Base-by-base conservation (phyloP, 2,797 vertebrate species). In the Mus caroli region DNA sequence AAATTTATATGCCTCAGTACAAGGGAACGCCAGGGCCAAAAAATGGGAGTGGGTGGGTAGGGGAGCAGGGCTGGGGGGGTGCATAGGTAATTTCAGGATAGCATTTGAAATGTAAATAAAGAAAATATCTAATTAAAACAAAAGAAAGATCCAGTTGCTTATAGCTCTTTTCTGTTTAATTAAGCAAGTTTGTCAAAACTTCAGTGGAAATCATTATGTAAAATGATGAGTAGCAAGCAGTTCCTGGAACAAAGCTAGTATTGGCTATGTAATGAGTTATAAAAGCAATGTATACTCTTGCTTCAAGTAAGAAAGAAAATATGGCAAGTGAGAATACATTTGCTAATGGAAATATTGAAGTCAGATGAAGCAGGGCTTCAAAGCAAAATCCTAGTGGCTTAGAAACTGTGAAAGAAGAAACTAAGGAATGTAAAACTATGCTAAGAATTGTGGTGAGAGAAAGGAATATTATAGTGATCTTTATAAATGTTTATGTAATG, bases 381-480 rank as follows among this genome's bases (percentile, higher is more conserved):
- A 80, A 50, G 31, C 26, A 89, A 94, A 67, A 24, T 50, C 8
- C 40, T 31, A 64, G 1, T 79, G 3, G 20, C n/a, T 31, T 64
- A 86, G 50, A 89, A 28, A 92, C 83, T 22, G 89, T 67, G 31
- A n/a, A 88, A 89, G n/a, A 88, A 92, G 31, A 79, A 92, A 71
- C n/a, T 64, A 88, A 91, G 24, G 0, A 79, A 31, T 78, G 2
- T 5, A 26, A 80, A 88, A 71, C 54, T 52, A 10, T 84, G 24
- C 89, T 82, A 76, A 37, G 62, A 89, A 79, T 37, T 31, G 85
- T 1, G 15, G 5, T 87, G n/a, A 91, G 3, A 88, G 9, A 19
- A 88, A 75, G 31, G 22, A 78, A n/a, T 52, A 78, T 50, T 88
- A 75, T 31, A 75, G 34, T 19, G 50, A 58, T 75, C 0, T 88